Conservation (phyloP, 2,888 invertebrate genomes). For the Chaitophorus viminalis region DNA sequence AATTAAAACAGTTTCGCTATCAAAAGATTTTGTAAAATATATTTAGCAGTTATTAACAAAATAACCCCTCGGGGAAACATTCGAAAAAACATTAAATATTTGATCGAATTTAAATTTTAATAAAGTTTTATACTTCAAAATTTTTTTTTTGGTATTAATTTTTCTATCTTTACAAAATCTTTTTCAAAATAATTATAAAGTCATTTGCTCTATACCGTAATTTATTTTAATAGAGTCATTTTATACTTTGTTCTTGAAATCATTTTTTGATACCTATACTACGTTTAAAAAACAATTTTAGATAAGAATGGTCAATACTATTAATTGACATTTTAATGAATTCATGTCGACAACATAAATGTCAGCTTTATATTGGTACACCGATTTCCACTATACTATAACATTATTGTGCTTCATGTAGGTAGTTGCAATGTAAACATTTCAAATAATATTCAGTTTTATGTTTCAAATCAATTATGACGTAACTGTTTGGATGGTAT, state of each 20-base stretch:
- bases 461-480: not conserved
- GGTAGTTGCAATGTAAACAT: not conserved
- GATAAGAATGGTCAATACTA: not conserved
- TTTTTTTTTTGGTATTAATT: too few species aligned
- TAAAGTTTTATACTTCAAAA: too few species aligned
- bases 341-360: not conserved
- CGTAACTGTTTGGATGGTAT: not conserved
- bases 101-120: too few species aligned
- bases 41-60: too few species aligned
- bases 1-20: too few species aligned
- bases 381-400: not conserved
- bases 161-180: too few species aligned
- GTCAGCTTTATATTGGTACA: not conserved
- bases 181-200: too few species aligned
- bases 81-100: too few species aligned
- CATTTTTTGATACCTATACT: not conserved
- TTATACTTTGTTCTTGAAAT: not conserved
- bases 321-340: not conserved
- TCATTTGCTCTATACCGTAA: too few species aligned
- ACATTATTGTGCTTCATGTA: not conserved
- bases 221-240: too few species aligned
- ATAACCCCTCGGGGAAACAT: too few species aligned
- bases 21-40: too few species aligned
- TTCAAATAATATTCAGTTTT: not conserved
- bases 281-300: not conserved